These are phyloP conservation scores for Lasioglossum malachurum DNA, from an alignment of 2,888 invertebrate species.

Conservation along the genomic window DNA sequence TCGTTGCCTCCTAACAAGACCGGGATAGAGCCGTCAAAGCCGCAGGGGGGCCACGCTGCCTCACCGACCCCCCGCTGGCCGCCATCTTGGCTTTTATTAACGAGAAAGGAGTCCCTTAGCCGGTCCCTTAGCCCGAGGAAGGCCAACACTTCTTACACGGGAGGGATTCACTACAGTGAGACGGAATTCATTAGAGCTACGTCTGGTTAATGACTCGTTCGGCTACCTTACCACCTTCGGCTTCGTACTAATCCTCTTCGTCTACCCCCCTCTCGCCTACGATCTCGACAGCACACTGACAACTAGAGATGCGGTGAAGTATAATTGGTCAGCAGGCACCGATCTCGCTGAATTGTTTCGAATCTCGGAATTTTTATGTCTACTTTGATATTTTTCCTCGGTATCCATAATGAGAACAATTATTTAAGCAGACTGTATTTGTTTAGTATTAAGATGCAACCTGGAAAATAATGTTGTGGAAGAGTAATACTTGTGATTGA, in stretches of 20 bases:
- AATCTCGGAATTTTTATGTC: background rate
- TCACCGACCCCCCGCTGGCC: slow-evolving; percentile 83
- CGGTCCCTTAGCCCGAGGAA: slow-evolving; percentile 69
- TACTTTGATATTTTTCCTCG: rapidly evolving
- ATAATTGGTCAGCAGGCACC: background rate
- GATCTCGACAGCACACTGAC: background rate
- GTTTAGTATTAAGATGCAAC: no score
- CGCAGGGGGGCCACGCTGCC: slow-evolving; percentile 82
- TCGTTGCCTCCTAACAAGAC: slow-evolving; percentile 77
- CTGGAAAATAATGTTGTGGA: no score
- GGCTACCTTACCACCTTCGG: slow-evolving; percentile 74
- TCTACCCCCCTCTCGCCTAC: background rate
- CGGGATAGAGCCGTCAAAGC: slow-evolving; percentile 85
- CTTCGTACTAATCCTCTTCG: slow-evolving; percentile 4
- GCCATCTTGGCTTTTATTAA: slow-evolving; percentile 85
- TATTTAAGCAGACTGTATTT: background rate
- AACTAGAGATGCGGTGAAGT: background rate
- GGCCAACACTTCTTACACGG: slow-evolving; percentile 63
- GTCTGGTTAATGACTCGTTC: slow-evolving; percentile 78
- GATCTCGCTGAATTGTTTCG: background rate
- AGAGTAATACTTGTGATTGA: background rate
- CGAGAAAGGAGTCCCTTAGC: slow-evolving; percentile 80
- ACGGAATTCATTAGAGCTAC: slow-evolving; percentile 80
- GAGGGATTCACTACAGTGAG: slow-evolving; percentile 68
- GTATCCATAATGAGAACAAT: background rate